A percentile compares a stretch with the other conserved stretches of the same genome.
Evolutionary conservation across 2,888 invertebrate species (phyloP).

Genomic region (Elegia similella): DNA sequence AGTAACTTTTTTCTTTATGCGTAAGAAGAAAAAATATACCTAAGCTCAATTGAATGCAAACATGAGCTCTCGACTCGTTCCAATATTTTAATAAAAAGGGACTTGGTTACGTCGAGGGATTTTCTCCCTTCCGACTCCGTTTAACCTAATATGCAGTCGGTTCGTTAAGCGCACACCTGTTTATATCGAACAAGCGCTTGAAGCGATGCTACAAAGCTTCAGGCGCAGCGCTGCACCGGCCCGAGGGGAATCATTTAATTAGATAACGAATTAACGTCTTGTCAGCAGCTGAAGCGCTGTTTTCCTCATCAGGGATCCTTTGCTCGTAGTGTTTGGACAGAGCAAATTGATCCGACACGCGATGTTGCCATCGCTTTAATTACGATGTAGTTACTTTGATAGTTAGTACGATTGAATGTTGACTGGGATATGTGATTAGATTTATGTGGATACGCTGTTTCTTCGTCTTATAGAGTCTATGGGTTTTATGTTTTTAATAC

Average conservation of each 20-base stretch:
- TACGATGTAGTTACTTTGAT: slow-evolving; percentile 29
- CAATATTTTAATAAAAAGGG: background rate
- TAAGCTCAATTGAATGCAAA: no score
- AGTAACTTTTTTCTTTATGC: no score
- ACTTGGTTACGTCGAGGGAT: background rate
- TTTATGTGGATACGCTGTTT: background rate
- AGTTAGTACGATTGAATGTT: slow-evolving; percentile 12
- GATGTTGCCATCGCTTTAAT: slow-evolving; percentile 43
- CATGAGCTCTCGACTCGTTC: background rate
- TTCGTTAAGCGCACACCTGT: slow-evolving; percentile 13
- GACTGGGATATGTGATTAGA: background rate
- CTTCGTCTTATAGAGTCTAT: no score
- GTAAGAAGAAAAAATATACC: no score
- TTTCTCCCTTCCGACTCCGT: slow-evolving; percentile 4
- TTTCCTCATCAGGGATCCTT: slow-evolving; percentile 57
- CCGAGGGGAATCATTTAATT: slow-evolving; percentile 56
- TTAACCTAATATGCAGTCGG: slow-evolving; percentile 12
- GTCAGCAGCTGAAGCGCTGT: slow-evolving; percentile 51
- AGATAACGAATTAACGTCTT: slow-evolving; percentile 76
- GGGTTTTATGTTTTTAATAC: no score
- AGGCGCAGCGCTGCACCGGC: slow-evolving; percentile 23
- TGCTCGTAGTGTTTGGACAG: slow-evolving; percentile 51
- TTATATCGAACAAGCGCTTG: slow-evolving; percentile 21
- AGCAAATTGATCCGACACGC: slow-evolving; percentile 47
- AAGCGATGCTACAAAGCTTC: slow-evolving; percentile 20